Base-by-base conservation (phyloP, 2,113 vertebrate species). In the Nothocercus julius region DNA sequence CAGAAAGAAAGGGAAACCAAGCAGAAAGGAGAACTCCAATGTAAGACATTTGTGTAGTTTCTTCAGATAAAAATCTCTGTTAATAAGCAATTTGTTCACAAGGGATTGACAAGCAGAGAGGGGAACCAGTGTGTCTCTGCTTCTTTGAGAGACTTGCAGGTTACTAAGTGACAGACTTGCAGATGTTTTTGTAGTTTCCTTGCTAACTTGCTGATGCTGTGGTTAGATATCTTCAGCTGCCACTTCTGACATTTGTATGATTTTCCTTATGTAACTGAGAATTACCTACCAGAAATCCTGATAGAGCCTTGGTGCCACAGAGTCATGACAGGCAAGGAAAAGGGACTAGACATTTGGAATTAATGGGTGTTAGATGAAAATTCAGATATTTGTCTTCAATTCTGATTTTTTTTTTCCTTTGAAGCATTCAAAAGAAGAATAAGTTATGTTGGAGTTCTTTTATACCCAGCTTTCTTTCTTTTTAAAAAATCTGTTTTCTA, bases 1-100 rank as follows among this genome's bases (percentile, higher is more conserved):
- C 8, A 98, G 97, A 61, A 99, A 99, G 93, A 98, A 98, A 36
- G 96, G 98, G 67, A 98, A 96, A 82, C 97, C 97, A 0, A 75
- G 61, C 30, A 97, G 97, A 54, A 98, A 89, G 51, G 90, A 90
- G 9, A 16, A 69, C 9, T 9, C 77, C 32, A 97, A 97, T 97
- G 99, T 99, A 96, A 97, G 97, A 74, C 66, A 6, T 47, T 86
- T 82, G 54, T 63, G 11, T 47, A 40, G 17, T 64, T 27, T 45
- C 72, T 83, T 80, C 40, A 28, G 54, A 8, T 51, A 25, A 4
- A 74, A 36, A n/a, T 30, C 20, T 40, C 63, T 74, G 0, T 36
- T 62, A 32, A 76, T 20, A 25, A 53, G 14, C 7, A 25, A 62
- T 36, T 32, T 34, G 21, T 17, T 79, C 30, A 44, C 58, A 49